Base-by-base conservation (phyloP, 2,797 vertebrate genomes). In the Aphelocoma californica region DNA sequence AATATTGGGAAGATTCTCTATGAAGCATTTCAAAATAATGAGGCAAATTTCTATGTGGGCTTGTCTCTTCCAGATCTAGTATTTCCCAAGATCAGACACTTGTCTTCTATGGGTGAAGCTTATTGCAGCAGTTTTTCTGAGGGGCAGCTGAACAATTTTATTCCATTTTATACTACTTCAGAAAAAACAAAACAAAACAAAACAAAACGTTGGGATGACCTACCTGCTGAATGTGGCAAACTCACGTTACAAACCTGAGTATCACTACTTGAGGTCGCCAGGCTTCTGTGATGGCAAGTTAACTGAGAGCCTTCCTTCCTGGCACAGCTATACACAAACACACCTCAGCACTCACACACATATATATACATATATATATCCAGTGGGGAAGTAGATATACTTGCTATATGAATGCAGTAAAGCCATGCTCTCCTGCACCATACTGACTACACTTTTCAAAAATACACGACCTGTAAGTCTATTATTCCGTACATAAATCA, bases 361-460 rank as follows among this genome's bases (percentile, higher is more conserved):
- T 7, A n/a, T 6, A 17, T 2, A 36, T 1, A 18, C 16, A 19
- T 12, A 2, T 6, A 15, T 12, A 2, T 23, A 3, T 50, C 23
- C 12, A 74, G 2, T 4, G 6, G 6, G 3, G 23, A 32, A 48
- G 23, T 25, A 69, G 13, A 36, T 28, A 12, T 8, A 47, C n/a
- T 51, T 66, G 31, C 9, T 58, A 4, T 34, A 36, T 57, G 18
- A 81, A 72, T 26, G 15, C 48, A 80, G 11, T 15, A n/a, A 94
- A 78, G 19, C 13, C 40, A 29, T 2, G 3, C 5, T 45, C 11
- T 45, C 16, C 38, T 53, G 38, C 32, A 80, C n/a, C 21, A 18
- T 3, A n/a, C 2, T 24, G 12, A 54, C n/a, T 32, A 9, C 2
- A 18, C 6, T 44, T 60, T 45, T 31, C 13, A 82, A 56, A 90